Evolutionary conservation across 2,113 vertebrate species (phyloP).

Genomic region (Symphodus melops): DNA sequence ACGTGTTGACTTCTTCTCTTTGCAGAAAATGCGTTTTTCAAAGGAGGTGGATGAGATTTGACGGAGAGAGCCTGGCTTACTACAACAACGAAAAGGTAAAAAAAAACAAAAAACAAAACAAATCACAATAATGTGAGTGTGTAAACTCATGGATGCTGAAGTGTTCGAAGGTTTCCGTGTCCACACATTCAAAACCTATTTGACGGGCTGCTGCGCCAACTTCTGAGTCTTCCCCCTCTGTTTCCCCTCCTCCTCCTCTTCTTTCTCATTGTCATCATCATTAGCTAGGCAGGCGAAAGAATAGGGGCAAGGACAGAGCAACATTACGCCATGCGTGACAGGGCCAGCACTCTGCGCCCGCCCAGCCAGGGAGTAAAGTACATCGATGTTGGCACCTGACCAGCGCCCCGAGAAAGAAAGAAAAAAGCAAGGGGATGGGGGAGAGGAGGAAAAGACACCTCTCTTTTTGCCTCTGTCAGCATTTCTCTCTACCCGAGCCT

Average conservation of each 20-base stretch:
- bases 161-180: background rate
- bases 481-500: constrained; percentile 30
- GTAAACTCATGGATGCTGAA: background rate
- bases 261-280: constrained; percentile 53
- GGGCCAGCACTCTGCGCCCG: constrained; percentile 55
- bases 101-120: background rate
- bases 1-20: constrained; percentile 9
- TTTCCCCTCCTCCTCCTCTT: constrained; percentile 28
- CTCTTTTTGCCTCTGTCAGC: constrained; percentile 68
- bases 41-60: constrained; percentile 94
- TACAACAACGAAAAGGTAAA: constrained; percentile 95
- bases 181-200: constrained; percentile 17
- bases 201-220: constrained; percentile 22
- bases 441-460: constrained; percentile 26
- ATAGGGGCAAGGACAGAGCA: constrained; percentile 67
- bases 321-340: constrained; percentile 58
- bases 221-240: constrained; percentile 23
- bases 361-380: constrained; percentile 58
- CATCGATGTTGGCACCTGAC: constrained; percentile 68
- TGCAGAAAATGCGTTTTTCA: constrained; percentile 93
- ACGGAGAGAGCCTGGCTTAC: constrained; percentile 91
- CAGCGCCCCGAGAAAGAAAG: constrained; percentile 38
- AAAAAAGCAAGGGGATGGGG: background rate
- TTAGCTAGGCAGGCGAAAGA: constrained; percentile 61
- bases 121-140: too few relatives aligned